Percentiles rank a stretch among this genome's conserved stretches.
phyloP scores from a whole-genome alignment of 1,140 invertebrate genomes.

The Ips nitidus region DNA sequence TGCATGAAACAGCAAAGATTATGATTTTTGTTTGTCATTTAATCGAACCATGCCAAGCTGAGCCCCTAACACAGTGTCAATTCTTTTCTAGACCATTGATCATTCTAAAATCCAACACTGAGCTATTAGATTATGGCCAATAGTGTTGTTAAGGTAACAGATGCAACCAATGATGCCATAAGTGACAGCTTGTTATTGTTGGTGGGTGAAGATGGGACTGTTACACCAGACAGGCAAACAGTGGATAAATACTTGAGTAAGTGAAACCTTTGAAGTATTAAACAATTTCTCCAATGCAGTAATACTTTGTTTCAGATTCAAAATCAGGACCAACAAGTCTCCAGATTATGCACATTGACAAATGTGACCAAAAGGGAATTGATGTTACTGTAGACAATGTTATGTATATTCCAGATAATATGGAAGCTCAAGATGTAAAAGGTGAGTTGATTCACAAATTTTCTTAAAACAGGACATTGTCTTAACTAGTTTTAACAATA shows the following conservation, averaged over 20 bases:
- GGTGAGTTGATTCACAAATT: constrained; percentile 21
- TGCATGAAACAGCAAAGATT: too few species aligned
- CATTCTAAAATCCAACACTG: neutral
- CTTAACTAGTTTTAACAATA: neutral
- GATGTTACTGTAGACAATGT: constrained; percentile 49
- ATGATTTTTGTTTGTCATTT: neutral
- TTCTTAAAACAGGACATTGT: neutral
- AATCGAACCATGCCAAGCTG: neutral
- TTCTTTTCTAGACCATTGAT: neutral
- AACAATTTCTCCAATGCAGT: neutral
- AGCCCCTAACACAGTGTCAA: neutral
- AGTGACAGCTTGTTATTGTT: constrained; percentile 48
- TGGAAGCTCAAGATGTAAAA: constrained; percentile 39
- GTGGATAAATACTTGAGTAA: constrained; percentile 50
- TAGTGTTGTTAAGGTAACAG: constrained; percentile 50
- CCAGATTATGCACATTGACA: constrained; percentile 49
- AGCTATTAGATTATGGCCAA: constrained; percentile 43
- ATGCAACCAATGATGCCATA: constrained; percentile 38
- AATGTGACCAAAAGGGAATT: constrained; percentile 46
- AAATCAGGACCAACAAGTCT: constrained; percentile 45
- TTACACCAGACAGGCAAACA: constrained; percentile 48
- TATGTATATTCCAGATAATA: constrained; percentile 45
- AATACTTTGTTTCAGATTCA: constrained; percentile 37
- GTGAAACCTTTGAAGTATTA: constrained; percentile 13
- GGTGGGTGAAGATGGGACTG: constrained; percentile 49